phyloP scores from a whole-genome alignment of 2,113 vertebrate species.

The Saguinus midas region DNA sequence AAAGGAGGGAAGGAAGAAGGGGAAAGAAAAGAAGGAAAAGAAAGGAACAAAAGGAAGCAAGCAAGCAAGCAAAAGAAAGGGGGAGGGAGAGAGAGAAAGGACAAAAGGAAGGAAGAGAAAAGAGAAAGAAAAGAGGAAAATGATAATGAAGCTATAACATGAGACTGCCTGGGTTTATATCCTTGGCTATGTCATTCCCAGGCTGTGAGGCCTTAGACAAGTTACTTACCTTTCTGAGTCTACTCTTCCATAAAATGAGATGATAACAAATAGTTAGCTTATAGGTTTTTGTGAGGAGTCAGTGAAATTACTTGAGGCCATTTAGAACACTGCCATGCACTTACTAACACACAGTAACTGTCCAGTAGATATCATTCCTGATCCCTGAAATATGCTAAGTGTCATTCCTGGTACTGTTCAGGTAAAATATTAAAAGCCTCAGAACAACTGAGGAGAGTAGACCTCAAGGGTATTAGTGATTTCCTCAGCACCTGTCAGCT shows the following conservation, averaged over 20 bases:
- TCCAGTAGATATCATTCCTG: not conserved
- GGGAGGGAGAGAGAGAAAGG: not conserved
- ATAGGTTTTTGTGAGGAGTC: not conserved
- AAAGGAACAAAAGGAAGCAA: rapidly evolving
- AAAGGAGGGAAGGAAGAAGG: too few relatives aligned
- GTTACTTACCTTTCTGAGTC: not conserved
- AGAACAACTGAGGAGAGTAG: not conserved
- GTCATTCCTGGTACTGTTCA: not conserved
- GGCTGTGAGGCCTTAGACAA: not conserved
- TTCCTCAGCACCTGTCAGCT: not conserved
- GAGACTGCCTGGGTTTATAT: not conserved
- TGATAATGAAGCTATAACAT: not conserved
- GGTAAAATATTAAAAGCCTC: not conserved
- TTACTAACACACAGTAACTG: not conserved
- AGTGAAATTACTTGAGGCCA: not conserved
- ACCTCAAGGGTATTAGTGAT: not conserved
- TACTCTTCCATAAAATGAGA: not conserved
- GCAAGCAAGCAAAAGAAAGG: too few relatives aligned
- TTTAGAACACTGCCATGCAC: not conserved
- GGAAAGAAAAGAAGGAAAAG: rapidly evolving
- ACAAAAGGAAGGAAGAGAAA: not conserved
- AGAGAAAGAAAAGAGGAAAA: not conserved
- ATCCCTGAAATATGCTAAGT: not conserved
- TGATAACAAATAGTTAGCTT: not conserved
- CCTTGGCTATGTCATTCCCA: not conserved